Conservation (phyloP, 1,140 invertebrate genomes). For the Drosophila miranda region DNA sequence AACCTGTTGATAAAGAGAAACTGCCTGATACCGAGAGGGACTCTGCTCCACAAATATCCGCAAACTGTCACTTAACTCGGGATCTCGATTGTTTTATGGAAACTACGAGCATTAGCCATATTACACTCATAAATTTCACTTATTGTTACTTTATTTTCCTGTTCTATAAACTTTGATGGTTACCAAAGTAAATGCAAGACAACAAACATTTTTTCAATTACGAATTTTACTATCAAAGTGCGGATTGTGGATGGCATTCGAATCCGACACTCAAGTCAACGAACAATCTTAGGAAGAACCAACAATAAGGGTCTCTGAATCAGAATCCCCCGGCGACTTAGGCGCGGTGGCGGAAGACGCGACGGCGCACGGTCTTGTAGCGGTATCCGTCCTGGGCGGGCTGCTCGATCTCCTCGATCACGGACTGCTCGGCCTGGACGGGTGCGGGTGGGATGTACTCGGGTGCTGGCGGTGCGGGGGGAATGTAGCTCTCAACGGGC, state of each 20-base stretch:
- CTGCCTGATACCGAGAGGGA: no score
- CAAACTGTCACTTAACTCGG: no score
- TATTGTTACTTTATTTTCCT: conserved; percentile 29
- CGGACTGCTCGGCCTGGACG: conserved; percentile 14
- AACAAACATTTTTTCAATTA: conserved; percentile 20
- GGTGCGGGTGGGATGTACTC: conserved; percentile 53
- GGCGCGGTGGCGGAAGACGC: conserved; percentile 63
- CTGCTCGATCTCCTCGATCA: conserved; percentile 56
- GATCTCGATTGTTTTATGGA: no score
- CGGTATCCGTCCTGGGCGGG: conserved; percentile 62
- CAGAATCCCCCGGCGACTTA: conserved; percentile 16
- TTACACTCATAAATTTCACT: background rate
- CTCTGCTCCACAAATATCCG: no score
- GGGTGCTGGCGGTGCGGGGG: conserved; percentile 43
- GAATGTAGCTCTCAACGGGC: conserved; percentile 52
- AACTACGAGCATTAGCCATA: no score
- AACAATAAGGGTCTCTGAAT: background rate
- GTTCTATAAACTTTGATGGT: conserved; percentile 25
- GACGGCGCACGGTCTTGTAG: conserved; percentile 67
- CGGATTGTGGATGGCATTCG: background rate
- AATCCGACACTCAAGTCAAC: conserved; percentile 42
- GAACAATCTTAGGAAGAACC: conserved; percentile 27
- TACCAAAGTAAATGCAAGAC: conserved; percentile 40
- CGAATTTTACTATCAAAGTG: conserved; percentile 38
- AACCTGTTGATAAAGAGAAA: conserved; percentile 30